A percentile compares a stretch with the other conserved stretches of the same genome.
phyloP scores from a whole-genome alignment of 1,140 invertebrate species.

The Eueides isabella region DNA sequence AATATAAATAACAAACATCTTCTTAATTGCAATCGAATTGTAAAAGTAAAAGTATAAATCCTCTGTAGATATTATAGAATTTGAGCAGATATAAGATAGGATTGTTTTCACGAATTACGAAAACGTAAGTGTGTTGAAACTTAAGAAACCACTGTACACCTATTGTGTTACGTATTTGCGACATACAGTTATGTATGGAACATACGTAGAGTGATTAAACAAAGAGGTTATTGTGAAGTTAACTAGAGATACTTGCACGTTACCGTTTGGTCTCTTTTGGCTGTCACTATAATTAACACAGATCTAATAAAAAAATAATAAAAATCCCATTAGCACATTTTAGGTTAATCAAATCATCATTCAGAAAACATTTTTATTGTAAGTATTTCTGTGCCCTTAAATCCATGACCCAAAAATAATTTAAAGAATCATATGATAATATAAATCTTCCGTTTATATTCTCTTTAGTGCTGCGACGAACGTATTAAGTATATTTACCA shows the following conservation, averaged over 20 bases:
- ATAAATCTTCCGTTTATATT: too few relatives aligned
- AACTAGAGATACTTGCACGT: background rate
- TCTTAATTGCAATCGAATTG: background rate
- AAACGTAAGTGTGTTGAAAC: slow-evolving; percentile 52
- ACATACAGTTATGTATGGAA: slow-evolving; percentile 44
- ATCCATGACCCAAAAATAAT: background rate
- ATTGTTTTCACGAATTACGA: slow-evolving; percentile 48
- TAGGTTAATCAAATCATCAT: background rate
- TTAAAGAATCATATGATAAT: too few relatives aligned
- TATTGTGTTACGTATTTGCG: slow-evolving; percentile 55
- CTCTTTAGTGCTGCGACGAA: too few relatives aligned
- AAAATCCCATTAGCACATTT: background rate
- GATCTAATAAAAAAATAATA: background rate
- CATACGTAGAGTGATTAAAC: slow-evolving; percentile 32
- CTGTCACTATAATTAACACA: too few relatives aligned
- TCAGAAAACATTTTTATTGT: background rate
- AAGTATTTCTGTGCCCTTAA: background rate
- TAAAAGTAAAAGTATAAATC: background rate
- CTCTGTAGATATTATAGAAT: background rate
- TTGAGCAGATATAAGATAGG: slow-evolving; percentile 35
- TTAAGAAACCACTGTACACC: slow-evolving; percentile 40
- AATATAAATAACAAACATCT: background rate
- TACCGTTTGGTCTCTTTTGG: too few relatives aligned
- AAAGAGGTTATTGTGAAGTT: slow-evolving; percentile 15
- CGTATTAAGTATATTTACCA: background rate